Evolutionary conservation across 92 coral and sea anemone species (phyloP).

Genomic region (Actinernus sp.): DNA sequence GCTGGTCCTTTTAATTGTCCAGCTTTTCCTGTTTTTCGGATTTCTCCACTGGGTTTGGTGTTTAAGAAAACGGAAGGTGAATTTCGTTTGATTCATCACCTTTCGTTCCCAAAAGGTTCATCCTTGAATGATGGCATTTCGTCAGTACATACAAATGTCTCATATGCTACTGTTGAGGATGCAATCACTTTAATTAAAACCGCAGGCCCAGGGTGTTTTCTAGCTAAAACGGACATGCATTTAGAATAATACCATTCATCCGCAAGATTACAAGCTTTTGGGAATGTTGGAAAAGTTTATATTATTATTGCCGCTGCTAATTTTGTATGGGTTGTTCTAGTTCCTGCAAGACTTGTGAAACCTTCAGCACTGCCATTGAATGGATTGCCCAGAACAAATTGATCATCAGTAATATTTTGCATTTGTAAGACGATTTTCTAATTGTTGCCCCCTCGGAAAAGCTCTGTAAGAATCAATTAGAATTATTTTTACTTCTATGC

Average conservation of each 20-base stretch:
- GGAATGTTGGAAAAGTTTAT: conserved; percentile 6
- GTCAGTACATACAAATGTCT: conserved; percentile 6
- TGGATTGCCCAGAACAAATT: conserved; percentile 32
- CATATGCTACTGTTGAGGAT: conserved; percentile 2
- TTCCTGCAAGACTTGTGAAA: conserved; percentile 34
- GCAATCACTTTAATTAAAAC: conserved; percentile 1
- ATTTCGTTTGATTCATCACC: conserved; percentile 18
- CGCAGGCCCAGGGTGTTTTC: neutral
- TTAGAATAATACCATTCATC: conserved; percentile 48
- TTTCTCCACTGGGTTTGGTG: conserved; percentile 32
- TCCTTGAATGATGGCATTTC: conserved; percentile 25
- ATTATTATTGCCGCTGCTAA: conserved; percentile 24
- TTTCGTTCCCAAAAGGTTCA: conserved; percentile 18
- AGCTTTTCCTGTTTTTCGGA: neutral
- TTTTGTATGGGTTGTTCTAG: conserved; percentile 32
- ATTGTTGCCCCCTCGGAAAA: conserved; percentile 15
- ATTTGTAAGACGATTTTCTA: conserved; percentile 38
- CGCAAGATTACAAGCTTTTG: neutral
- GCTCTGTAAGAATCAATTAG: conserved; percentile 10
- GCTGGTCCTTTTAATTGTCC: conserved; percentile 26
- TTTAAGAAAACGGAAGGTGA: conserved; percentile 25
- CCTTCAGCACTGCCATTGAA: conserved; percentile 35
- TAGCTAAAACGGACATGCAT: conserved; percentile 15
- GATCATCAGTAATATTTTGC: conserved; percentile 8
- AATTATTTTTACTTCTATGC: conserved; percentile 7